Evolutionary conservation across 2,797 vertebrate genomes (phyloP).

Genomic region (Melanotaenia maccullochi): DNA sequence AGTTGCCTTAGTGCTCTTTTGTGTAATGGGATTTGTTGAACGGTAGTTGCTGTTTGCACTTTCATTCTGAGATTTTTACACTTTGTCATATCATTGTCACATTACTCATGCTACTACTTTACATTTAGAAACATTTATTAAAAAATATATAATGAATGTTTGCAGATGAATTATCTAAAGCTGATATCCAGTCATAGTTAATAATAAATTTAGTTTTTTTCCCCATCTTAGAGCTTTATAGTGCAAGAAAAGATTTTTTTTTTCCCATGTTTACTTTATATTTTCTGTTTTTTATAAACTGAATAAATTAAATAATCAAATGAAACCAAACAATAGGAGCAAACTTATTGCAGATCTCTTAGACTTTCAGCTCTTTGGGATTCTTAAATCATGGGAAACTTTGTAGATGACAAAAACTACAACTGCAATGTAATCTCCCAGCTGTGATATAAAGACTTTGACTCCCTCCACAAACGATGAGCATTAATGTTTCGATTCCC

Average conservation of each 20-base stretch:
- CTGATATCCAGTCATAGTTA: too few species aligned
- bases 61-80: background rate
- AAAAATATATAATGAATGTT: too few species aligned
- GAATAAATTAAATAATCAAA: too few species aligned
- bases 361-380: background rate
- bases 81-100: background rate
- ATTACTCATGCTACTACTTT: background rate
- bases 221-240: too few species aligned
- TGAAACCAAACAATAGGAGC: background rate
- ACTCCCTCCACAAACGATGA: background rate
- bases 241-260: too few species aligned
- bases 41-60: background rate
- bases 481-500: slow-evolving; percentile 51
- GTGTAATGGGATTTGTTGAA: background rate
- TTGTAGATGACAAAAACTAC: background rate
- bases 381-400: background rate
- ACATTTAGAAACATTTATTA: background rate
- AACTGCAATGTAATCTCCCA: background rate
- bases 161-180: too few species aligned
- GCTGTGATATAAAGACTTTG: background rate
- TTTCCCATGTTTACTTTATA: too few species aligned
- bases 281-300: too few species aligned
- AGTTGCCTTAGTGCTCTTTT: background rate
- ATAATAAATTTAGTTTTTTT: too few species aligned
- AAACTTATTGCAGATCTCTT: background rate